Evolutionary conservation across 2,888 invertebrate genomes (phyloP).

Genomic region (Belgica antarctica): DNA sequence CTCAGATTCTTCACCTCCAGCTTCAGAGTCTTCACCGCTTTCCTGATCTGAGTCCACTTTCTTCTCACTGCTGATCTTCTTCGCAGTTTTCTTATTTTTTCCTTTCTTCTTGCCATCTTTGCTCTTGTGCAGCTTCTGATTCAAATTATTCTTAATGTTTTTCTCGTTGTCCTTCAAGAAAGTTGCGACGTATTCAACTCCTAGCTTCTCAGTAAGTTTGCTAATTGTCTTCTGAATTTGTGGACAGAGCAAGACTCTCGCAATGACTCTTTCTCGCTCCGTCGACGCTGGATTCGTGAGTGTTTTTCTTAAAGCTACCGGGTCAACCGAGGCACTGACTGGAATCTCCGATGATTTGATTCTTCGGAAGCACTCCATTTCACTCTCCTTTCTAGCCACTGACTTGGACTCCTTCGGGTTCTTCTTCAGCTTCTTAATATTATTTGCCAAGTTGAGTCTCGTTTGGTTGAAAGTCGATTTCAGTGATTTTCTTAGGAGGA

Average conservation of each 20-base stretch:
- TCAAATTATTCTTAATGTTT: not conserved
- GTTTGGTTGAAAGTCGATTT: not conserved
- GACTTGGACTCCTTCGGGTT: not conserved
- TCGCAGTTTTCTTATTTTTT: not conserved
- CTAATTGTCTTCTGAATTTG: constrained; percentile 1
- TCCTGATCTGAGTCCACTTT: not conserved
- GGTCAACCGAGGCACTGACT: not conserved
- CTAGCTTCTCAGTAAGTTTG: constrained; percentile 5
- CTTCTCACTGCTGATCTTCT: not conserved
- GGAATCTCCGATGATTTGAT: not conserved
- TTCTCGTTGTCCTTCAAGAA: constrained; percentile 19
- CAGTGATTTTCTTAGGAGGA: not conserved
- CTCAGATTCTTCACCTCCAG: no score
- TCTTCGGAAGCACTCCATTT: constrained; percentile 6
- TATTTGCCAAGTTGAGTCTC: not conserved
- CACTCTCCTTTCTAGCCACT: not conserved
- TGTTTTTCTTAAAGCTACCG: constrained; percentile 2
- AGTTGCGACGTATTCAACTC: not conserved
- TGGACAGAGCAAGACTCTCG: constrained; percentile 1
- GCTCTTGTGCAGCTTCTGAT: not conserved
- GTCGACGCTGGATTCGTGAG: not conserved
- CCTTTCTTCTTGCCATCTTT: not conserved
- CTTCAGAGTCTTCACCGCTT: not conserved
- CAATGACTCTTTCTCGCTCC: not conserved
- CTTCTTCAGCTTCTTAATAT: not conserved